These are phyloP conservation scores for Suillia variegata DNA, from an alignment of 2,888 invertebrate species.

Conservation along the genomic window DNA sequence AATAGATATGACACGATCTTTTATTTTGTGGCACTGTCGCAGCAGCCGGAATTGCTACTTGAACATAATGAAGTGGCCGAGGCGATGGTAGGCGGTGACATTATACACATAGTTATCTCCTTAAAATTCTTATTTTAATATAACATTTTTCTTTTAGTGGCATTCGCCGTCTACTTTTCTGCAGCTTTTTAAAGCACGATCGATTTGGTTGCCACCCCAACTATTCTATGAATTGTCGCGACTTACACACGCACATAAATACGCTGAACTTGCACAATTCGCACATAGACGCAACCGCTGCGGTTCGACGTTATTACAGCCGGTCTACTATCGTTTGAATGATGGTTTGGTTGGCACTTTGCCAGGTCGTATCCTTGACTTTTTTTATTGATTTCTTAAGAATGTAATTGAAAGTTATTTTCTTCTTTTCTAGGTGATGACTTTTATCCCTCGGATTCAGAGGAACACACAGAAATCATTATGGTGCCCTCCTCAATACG, in stretches of 20 bases:
- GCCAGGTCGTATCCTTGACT: slow-evolving; percentile 69
- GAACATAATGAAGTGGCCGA: slow-evolving; percentile 46
- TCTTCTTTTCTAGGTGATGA: slow-evolving; percentile 62
- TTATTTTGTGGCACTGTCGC: slow-evolving; percentile 38
- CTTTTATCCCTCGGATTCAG: slow-evolving; percentile 59
- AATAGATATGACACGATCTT: slow-evolving; percentile 46
- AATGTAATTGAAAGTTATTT: slow-evolving; percentile 3
- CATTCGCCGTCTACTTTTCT: slow-evolving; percentile 62
- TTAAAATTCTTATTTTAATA: no score
- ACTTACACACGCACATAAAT: slow-evolving; percentile 64
- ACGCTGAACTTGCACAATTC: slow-evolving; percentile 67
- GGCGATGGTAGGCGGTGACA: no score
- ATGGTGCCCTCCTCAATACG: slow-evolving; percentile 39
- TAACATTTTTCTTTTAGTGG: slow-evolving; percentile 72
- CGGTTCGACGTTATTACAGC: slow-evolving; percentile 65
- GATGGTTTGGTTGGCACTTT: slow-evolving; percentile 67
- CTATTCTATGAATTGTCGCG: slow-evolving; percentile 77
- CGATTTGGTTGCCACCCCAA: slow-evolving; percentile 68
- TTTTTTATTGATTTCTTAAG: not conserved
- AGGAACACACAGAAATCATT: slow-evolving; percentile 39
- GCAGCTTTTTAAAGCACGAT: slow-evolving; percentile 31
- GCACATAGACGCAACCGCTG: slow-evolving; percentile 64
- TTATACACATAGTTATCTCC: no score
- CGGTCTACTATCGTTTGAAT: slow-evolving; percentile 64
- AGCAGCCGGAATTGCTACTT: slow-evolving; percentile 34